These are phyloP conservation scores for Uria lomvia DNA, from an alignment of 2,113 vertebrate genomes.

Conservation along the genomic window DNA sequence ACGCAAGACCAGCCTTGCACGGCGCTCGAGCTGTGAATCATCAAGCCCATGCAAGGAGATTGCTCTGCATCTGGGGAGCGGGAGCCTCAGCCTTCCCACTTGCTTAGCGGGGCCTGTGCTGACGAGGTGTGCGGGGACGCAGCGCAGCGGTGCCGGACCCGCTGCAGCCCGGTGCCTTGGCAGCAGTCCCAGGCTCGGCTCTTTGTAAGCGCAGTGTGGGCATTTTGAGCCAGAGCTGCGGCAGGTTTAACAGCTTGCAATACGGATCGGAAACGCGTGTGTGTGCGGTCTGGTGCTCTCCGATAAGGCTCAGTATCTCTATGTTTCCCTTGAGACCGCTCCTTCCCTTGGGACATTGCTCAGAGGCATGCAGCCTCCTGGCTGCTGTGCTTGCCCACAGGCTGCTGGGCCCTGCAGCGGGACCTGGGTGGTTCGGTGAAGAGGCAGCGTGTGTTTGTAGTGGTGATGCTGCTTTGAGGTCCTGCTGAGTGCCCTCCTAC, in stretches of 20 bases:
- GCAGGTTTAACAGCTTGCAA: background rate
- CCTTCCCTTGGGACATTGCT: background rate
- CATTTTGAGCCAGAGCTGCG: accelerated
- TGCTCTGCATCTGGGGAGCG: background rate
- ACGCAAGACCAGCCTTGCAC: background rate
- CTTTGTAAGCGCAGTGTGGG: accelerated
- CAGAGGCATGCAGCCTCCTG: background rate
- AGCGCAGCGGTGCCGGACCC: accelerated
- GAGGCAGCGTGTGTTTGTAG: background rate
- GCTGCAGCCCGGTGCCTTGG: background rate
- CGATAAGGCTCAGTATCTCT: background rate
- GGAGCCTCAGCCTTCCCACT: background rate
- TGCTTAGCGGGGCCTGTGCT: accelerated
- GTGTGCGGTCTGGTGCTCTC: background rate
- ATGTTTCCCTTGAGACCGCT: background rate
- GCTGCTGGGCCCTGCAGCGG: background rate
- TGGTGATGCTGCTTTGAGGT: background rate
- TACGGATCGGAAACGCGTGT: accelerated
- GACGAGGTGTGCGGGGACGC: accelerated
- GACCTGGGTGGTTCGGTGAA: accelerated
- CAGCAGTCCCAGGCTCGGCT: background rate
- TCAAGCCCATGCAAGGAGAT: accelerated
- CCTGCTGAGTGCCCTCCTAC: background rate
- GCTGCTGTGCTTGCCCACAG: background rate
- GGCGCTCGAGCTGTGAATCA: background rate